Evolutionary conservation across 2,113 vertebrate species (phyloP).

Genomic region (Bufo gargarizans): DNA sequence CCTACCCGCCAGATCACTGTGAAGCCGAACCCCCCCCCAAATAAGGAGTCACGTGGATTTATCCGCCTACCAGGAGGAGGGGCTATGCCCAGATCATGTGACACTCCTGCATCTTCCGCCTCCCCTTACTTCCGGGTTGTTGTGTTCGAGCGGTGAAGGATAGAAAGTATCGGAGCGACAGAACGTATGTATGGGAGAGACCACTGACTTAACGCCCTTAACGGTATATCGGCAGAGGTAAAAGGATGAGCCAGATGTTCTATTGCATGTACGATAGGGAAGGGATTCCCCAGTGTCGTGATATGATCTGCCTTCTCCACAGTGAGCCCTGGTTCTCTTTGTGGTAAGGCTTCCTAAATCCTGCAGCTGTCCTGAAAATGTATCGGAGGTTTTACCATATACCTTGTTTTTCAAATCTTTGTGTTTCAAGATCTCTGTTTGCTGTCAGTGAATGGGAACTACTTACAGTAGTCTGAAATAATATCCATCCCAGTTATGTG

Average conservation of each 20-base stretch:
- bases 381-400: no score
- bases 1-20: no score
- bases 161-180: neutral
- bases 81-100: neutral
- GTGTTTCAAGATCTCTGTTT: no score
- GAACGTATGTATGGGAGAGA: neutral
- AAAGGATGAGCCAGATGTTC: neutral
- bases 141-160: neutral
- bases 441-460: no score
- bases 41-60: neutral
- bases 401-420: no score
- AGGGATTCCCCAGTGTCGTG: no score
- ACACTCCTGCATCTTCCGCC: neutral
- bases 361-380: no score
- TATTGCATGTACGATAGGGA: neutral
- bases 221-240: neutral
- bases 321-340: no score
- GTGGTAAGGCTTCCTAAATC: no score
- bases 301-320: neutral
- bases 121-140: constrained; percentile 38
- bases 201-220: neutral
- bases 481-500: no score
- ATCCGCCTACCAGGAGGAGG: neutral
- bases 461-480: no score
- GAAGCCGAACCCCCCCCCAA: neutral